phyloP scores from a whole-genome alignment of 2,113 vertebrate species.

The Narcine bancroftii region DNA sequence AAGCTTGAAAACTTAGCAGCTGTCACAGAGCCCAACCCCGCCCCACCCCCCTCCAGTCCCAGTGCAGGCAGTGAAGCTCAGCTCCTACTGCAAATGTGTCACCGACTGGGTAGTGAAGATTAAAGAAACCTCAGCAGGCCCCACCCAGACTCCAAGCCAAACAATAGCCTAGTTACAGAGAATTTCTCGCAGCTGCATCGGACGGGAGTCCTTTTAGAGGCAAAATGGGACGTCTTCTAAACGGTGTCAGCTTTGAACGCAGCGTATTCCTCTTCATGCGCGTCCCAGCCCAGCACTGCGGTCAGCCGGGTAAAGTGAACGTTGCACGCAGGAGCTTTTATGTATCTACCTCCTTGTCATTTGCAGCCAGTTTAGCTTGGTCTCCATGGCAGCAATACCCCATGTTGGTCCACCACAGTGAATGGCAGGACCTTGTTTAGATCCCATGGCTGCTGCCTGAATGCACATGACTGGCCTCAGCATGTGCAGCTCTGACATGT shows the following conservation, averaged over 20 bases:
- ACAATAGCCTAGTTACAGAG: constrained; percentile 28
- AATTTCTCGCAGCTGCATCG: constrained; percentile 26
- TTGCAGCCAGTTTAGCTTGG: background rate
- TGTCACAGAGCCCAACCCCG: background rate
- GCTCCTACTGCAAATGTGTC: constrained; percentile 26
- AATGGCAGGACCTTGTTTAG: background rate
- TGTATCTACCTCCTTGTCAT: constrained; percentile 14
- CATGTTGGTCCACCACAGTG: background rate
- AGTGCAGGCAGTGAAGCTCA: background rate
- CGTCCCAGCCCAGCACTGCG: background rate
- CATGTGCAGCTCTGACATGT: background rate
- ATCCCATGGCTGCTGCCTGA: background rate
- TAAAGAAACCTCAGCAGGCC: constrained; percentile 21
- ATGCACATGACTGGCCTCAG: background rate
- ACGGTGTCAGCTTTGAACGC: constrained; percentile 22
- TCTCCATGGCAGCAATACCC: background rate
- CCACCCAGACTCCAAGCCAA: background rate
- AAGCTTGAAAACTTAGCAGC: constrained; percentile 31
- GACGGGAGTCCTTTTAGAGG: constrained; percentile 12
- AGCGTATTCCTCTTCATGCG: background rate
- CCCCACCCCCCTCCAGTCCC: background rate
- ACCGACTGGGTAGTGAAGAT: constrained; percentile 20
- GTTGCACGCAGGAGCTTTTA: background rate
- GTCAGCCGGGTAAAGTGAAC: background rate
- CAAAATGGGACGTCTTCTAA: background rate